These are phyloP conservation scores for Drosophila pseudotakahashii DNA, from an alignment of 2,888 invertebrate species.

Conservation along the genomic window DNA sequence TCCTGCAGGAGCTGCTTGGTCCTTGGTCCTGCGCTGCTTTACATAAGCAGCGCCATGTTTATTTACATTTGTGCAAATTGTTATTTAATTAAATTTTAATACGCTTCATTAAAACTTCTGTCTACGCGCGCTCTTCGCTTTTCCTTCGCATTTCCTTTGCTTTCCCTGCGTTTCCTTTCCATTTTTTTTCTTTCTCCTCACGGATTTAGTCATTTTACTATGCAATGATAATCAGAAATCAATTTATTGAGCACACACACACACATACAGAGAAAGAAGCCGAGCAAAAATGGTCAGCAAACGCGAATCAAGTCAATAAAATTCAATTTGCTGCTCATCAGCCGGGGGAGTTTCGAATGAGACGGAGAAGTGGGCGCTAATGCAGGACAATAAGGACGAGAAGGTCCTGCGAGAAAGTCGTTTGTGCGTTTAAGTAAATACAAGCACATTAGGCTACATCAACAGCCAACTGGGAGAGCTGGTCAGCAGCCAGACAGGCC, in stretches of 20 bases:
- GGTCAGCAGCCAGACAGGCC: background rate
- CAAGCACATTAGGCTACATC: slow-evolving; percentile 68
- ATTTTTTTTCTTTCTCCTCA: slow-evolving; percentile 11
- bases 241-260: slow-evolving; percentile 69
- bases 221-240: slow-evolving; percentile 78
- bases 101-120: slow-evolving; percentile 76
- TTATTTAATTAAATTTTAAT: slow-evolving; percentile 80
- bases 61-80: slow-evolving; percentile 79
- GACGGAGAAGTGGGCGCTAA: slow-evolving; percentile 55
- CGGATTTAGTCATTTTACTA: slow-evolving; percentile 66
- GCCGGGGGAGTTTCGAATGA: slow-evolving; percentile 3
- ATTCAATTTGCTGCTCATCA: slow-evolving; percentile 75
- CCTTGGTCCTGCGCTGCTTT: slow-evolving; percentile 43
- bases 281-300: slow-evolving; percentile 37
- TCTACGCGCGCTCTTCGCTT: slow-evolving; percentile 9
- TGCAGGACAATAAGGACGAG: slow-evolving; percentile 43
- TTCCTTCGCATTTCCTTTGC: background rate
- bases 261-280: background rate
- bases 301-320: slow-evolving; percentile 72
- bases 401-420: slow-evolving; percentile 36
- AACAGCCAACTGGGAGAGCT: slow-evolving; percentile 17
- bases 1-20: slow-evolving; percentile 11
- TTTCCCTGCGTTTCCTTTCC: background rate
- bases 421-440: slow-evolving; percentile 73
- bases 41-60: slow-evolving; percentile 71